Evolutionary conservation across 2,797 vertebrate species (phyloP).

Genomic region (Morelia viridis): DNA sequence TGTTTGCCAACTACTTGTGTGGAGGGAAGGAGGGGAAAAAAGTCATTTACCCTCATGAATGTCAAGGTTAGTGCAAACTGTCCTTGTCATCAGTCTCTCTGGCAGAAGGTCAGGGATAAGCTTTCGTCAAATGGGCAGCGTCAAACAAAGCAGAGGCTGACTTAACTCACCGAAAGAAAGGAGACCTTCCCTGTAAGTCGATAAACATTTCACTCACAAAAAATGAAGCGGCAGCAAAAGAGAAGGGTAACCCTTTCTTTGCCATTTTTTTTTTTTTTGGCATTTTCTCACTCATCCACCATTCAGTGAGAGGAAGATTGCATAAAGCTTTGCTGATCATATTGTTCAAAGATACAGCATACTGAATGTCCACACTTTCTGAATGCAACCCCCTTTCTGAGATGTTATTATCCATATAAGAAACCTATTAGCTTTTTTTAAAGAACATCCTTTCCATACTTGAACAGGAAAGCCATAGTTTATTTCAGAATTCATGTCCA

Average conservation of each 20-base stretch:
- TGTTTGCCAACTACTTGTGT: conserved; percentile 85
- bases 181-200: conserved; percentile 73
- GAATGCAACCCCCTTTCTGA: not conserved
- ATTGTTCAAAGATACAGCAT: not conserved
- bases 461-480: not conserved
- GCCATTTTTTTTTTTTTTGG: not conserved
- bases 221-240: conserved; percentile 30
- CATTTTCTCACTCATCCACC: not conserved
- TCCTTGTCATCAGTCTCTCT: conserved; percentile 91
- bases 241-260: conserved; percentile 74
- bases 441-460: not conserved
- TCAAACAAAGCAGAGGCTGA: conserved; percentile 80
- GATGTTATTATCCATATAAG: not conserved
- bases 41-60: conserved; percentile 94
- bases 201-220: conserved; percentile 78
- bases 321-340: not conserved
- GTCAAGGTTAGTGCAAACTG: conserved; percentile 88
- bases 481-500: not conserved
- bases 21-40: conserved; percentile 63
- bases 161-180: conserved; percentile 81
- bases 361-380: not conserved
- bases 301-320: not conserved
- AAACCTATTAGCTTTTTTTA: not conserved
- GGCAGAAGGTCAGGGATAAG: conserved; percentile 91
- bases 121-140: conserved; percentile 85